Evolutionary conservation across 2,113 vertebrate species (phyloP), one percentile per base, ranked within the genome.

Genomic region (Erinaceus europaeus): DNA sequence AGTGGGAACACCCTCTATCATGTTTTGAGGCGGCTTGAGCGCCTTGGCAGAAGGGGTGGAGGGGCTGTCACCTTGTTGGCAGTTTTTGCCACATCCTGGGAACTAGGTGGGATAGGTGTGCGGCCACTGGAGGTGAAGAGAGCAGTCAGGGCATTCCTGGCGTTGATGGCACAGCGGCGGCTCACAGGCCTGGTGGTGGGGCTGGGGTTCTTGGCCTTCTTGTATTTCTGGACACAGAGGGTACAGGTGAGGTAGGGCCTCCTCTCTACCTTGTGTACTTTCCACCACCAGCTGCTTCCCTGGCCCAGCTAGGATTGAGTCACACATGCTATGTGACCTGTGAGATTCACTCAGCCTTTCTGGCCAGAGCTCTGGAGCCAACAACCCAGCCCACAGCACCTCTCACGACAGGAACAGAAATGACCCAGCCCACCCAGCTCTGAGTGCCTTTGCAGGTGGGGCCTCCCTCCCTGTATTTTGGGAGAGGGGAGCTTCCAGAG

Each of bases 151-250:
- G 94, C 92, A 0, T 95, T 89, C 1, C 93, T 88, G 62, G 92
- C 91, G 0, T 92, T 92, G 91, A 95, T 79, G 0, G 92, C 91
- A 14, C 92, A 94, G 14, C 48, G 72, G 72, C 93, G 93, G 80
- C 91, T 93, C 88, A 83, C 13, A 0, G 93, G 93, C 88, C 94
- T 94, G 52, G 61, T 65, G 32, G 79, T n/a, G 12, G 91, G 96
- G 89, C 69, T 78, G 94, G 91, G 93, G 81, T 92, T 89, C 95
- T 96, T 97, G 0, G 96, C 87, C 61, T 96, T 95, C 95, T 97
- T 97, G 96, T 97, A 96, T 93, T 97, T 97, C 97, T 98, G 48
- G 85, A 92, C 27, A 95, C 93, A 64, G 90, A 93, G 48, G 15
- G 91, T 29, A 1, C 27, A 27, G 64, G 17, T 75, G 61, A 89